These are phyloP conservation scores for Hermaeophaga mercurialis DNA, from an alignment of 2,888 invertebrate species.

Conservation along the genomic window DNA sequence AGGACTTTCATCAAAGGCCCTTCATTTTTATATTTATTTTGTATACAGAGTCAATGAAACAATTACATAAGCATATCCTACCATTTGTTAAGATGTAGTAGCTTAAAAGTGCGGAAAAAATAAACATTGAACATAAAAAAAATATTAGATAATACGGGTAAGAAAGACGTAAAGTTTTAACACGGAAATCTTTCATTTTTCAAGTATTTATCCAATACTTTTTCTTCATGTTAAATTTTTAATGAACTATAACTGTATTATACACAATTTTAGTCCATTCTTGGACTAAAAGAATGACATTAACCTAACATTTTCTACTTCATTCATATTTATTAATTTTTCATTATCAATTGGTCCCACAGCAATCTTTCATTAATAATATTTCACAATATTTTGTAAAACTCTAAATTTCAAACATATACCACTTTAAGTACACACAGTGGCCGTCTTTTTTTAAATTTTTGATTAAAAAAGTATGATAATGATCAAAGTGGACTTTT, in stretches of 20 bases:
- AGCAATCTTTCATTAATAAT: too few relatives aligned
- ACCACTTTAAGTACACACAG: too few relatives aligned
- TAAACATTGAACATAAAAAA: constrained; percentile 44
- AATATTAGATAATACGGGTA: constrained; percentile 40
- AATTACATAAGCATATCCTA: constrained; percentile 35
- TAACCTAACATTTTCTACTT: not conserved
- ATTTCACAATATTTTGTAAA: too few relatives aligned
- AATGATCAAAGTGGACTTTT: too few relatives aligned
- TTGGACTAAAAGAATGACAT: not conserved
- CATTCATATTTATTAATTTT: too few relatives aligned
- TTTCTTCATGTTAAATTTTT: constrained; percentile 14
- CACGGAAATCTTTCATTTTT: constrained; percentile 23
- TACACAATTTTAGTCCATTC: not conserved
- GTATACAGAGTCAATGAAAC: too few relatives aligned
- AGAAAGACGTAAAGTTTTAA: constrained; percentile 36
- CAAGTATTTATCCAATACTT: constrained; percentile 4
- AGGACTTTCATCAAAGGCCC: too few relatives aligned
- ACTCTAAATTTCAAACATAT: too few relatives aligned
- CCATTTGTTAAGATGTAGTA: constrained; percentile 51
- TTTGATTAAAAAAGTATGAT: too few relatives aligned
- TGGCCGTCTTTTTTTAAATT: too few relatives aligned
- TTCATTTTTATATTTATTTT: too few relatives aligned
- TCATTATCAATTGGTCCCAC: too few relatives aligned
- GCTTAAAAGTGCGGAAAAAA: constrained; percentile 46
- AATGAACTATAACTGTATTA: not conserved